A percentile compares a stretch with the other conserved stretches of the same genome.
Conservation (phyloP, 2,888 invertebrate species). For the Thelaira solivaga region DNA sequence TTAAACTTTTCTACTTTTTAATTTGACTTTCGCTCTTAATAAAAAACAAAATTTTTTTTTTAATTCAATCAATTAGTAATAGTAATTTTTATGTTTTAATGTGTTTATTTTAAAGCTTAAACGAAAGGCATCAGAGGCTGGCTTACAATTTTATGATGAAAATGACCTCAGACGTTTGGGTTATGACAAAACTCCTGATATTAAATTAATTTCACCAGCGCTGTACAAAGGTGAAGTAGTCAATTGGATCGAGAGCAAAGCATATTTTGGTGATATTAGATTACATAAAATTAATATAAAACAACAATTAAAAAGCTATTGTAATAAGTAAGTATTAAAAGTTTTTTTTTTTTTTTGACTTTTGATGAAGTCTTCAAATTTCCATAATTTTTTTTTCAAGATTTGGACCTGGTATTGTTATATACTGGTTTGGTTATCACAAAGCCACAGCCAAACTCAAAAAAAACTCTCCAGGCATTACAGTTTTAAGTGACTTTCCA, state of each 20-base stretch:
- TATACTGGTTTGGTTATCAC: slow-evolving; percentile 96
- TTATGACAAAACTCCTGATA: slow-evolving; percentile 96
- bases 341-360: too few species aligned
- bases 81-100: background rate
- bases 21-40: too few species aligned
- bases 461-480: slow-evolving; percentile 81
- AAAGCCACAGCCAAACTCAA: slow-evolving; percentile 79
- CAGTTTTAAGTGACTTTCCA: slow-evolving; percentile 80
- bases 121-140: slow-evolving; percentile 77
- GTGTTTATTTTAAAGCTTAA: slow-evolving; percentile 68
- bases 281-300: slow-evolving; percentile 88
- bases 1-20: too few species aligned
- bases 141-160: slow-evolving; percentile 85
- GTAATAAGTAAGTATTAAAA: slow-evolving; percentile 80
- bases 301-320: slow-evolving; percentile 92
- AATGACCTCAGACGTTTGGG: slow-evolving; percentile 87
- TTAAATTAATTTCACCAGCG: slow-evolving; percentile 92
- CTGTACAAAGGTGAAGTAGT: slow-evolving; percentile 90
- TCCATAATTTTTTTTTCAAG: slow-evolving; percentile 72
- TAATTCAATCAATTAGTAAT: too few species aligned
- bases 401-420: slow-evolving; percentile 95
- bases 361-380: too few species aligned
- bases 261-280: slow-evolving; percentile 92
- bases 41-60: too few species aligned
- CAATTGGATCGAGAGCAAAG: slow-evolving; percentile 98